Conservation (phyloP, 37 sponge, comb jelly and placozoan species). For the Geodia barretti region DNA sequence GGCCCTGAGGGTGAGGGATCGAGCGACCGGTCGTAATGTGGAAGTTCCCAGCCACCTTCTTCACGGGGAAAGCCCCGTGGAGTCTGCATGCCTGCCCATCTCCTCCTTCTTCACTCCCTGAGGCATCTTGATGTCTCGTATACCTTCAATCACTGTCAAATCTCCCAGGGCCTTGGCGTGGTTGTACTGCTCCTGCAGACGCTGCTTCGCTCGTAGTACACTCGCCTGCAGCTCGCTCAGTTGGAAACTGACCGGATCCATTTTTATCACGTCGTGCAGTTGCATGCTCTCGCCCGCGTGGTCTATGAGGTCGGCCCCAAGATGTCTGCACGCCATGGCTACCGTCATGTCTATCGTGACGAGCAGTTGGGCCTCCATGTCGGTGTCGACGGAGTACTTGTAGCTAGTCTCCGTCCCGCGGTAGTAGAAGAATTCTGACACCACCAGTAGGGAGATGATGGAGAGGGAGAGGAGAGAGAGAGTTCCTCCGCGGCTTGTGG, state of each 20-base stretch:
- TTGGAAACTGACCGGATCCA: constrained; percentile 67
- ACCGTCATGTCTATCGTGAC: constrained; percentile 81
- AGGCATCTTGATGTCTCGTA: not conserved
- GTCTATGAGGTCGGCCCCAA: constrained; percentile 87
- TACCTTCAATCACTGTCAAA: constrained; percentile 16
- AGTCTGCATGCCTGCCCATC: constrained; percentile 64
- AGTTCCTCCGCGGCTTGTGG: constrained; percentile 79
- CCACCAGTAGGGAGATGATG: constrained; percentile 68
- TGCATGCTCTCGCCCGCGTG: constrained; percentile 60
- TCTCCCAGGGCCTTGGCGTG: constrained; percentile 65
- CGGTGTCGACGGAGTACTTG: constrained; percentile 84
- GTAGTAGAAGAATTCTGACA: constrained; percentile 88
- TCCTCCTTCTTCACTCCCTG: not conserved
- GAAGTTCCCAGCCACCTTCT: constrained; percentile 92
- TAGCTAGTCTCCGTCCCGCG: constrained; percentile 54
- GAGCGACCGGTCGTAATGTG: constrained; percentile 87
- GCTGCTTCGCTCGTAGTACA: constrained; percentile 57
- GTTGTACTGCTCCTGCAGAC: constrained; percentile 10
- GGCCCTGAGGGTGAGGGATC: constrained; percentile 77
- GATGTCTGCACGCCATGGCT: constrained; percentile 83
- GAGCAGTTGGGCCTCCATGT: constrained; percentile 56
- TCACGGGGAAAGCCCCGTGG: constrained; percentile 64
- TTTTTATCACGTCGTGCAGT: constrained; percentile 29
- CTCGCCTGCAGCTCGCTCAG: constrained; percentile 48
- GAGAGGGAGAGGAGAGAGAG: constrained; percentile 73